Conservation (phyloP, 2,888 invertebrate species). For the Escarpia spicata region DNA sequence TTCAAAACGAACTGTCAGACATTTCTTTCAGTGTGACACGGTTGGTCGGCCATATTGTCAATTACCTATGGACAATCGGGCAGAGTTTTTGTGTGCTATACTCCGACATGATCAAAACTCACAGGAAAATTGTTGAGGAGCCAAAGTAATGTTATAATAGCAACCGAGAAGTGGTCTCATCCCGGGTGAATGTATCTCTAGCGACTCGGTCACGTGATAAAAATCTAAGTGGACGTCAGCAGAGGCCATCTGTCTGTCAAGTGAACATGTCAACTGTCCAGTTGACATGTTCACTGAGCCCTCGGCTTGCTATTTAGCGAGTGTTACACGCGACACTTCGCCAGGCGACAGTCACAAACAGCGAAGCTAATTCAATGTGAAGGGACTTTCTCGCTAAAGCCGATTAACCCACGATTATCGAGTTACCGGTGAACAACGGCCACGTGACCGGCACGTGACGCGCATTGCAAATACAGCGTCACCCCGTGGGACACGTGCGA, state of each 20-base stretch:
- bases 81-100: no score
- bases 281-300: neutral
- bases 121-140: no score
- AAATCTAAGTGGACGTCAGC: neutral
- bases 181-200: no score
- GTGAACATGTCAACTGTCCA: no score
- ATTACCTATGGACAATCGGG: no score
- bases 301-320: neutral
- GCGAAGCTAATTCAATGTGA: neutral
- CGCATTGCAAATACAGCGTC: neutral
- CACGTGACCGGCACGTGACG: neutral
- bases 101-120: no score
- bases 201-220: neutral
- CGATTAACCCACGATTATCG: slow-evolving; percentile 10
- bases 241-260: neutral
- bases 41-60: no score
- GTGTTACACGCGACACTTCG: neutral
- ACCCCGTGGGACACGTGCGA: neutral
- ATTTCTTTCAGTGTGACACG: no score
- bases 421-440: neutral
- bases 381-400: neutral
- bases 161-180: no score
- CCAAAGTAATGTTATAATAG: no score
- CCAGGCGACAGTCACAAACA: neutral
- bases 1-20: no score